These are phyloP conservation scores for Nymphalis io DNA, from an alignment of 1,140 invertebrate species.

Conservation along the genomic window DNA sequence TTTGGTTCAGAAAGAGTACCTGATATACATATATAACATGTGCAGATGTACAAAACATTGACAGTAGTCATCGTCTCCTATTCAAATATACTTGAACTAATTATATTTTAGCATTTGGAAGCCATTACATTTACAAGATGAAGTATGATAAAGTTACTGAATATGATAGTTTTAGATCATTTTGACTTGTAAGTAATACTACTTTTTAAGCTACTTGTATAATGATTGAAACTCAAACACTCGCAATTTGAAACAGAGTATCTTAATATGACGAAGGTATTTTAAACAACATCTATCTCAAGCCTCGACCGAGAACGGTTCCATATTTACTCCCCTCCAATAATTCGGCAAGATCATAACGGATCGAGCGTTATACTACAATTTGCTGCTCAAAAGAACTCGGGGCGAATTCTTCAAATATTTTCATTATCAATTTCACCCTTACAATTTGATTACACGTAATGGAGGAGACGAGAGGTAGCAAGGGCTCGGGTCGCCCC, in stretches of 20 bases:
- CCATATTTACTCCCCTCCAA: constrained; percentile 18
- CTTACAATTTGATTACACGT: constrained; percentile 56
- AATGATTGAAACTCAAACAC: not conserved
- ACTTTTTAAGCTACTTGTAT: too few relatives aligned
- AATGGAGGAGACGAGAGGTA: constrained; percentile 31
- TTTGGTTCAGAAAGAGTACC: too few relatives aligned
- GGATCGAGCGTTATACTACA: constrained; percentile 26
- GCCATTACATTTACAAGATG: too few relatives aligned
- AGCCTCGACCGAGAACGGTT: not conserved
- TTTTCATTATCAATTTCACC: constrained; percentile 51
- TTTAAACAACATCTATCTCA: constrained; percentile 15
- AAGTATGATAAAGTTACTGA: too few relatives aligned
- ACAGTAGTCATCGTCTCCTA: too few relatives aligned
- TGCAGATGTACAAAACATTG: too few relatives aligned
- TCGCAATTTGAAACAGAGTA: not conserved
- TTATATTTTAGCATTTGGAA: too few relatives aligned
- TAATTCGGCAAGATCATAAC: constrained; percentile 21
- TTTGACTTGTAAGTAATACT: too few relatives aligned
- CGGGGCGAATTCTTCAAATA: constrained; percentile 43
- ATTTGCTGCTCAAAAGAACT: constrained; percentile 38
- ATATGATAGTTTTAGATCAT: too few relatives aligned
- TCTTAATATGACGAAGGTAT: constrained; percentile 1
- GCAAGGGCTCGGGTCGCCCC: constrained; percentile 12
- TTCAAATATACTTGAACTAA: too few relatives aligned
- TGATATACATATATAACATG: too few relatives aligned